Evolutionary conservation across 2,797 vertebrate genomes (phyloP).

Genomic region (Erpetoichthys calabaricus): DNA sequence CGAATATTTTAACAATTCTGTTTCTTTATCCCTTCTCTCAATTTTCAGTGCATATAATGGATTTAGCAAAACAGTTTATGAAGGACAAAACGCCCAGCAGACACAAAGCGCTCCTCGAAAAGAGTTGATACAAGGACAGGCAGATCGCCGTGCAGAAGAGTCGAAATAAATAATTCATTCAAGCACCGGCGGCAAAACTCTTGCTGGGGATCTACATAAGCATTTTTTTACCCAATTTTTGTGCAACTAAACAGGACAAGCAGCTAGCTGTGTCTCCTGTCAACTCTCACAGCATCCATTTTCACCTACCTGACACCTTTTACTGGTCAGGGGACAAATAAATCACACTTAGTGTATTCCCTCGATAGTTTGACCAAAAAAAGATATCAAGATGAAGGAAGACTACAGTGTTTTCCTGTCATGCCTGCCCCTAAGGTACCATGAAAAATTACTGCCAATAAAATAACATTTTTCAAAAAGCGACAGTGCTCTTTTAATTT

Average conservation of each 20-base stretch:
- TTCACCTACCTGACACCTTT: conserved; percentile 81
- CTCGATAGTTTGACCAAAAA: conserved; percentile 73
- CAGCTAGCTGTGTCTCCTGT: conserved; percentile 55
- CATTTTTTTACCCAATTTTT: conserved; percentile 2
- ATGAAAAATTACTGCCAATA: conserved; percentile 90
- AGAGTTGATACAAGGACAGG: too few relatives aligned
- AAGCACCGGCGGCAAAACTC: too few relatives aligned
- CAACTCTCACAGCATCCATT: conserved; percentile 63
- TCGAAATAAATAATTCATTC: too few relatives aligned
- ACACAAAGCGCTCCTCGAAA: too few relatives aligned
- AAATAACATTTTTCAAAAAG: conserved; percentile 95
- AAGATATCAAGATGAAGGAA: conserved; percentile 84
- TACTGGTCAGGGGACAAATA: conserved; percentile 79
- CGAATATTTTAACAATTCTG: too few relatives aligned
- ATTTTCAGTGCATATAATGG: too few relatives aligned
- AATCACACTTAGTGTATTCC: conserved; percentile 87
- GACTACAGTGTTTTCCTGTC: conserved; percentile 84
- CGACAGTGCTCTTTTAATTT: conserved; percentile 86
- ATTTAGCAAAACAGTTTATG: too few relatives aligned
- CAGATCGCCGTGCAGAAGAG: too few relatives aligned
- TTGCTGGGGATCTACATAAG: too few relatives aligned
- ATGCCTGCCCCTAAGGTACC: conserved; percentile 68
- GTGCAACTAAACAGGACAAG: conserved; percentile 49
- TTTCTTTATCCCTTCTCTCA: too few relatives aligned
- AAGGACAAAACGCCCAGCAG: too few relatives aligned